Conservation (phyloP, 2,888 invertebrate genomes). For the Tuta absoluta region DNA sequence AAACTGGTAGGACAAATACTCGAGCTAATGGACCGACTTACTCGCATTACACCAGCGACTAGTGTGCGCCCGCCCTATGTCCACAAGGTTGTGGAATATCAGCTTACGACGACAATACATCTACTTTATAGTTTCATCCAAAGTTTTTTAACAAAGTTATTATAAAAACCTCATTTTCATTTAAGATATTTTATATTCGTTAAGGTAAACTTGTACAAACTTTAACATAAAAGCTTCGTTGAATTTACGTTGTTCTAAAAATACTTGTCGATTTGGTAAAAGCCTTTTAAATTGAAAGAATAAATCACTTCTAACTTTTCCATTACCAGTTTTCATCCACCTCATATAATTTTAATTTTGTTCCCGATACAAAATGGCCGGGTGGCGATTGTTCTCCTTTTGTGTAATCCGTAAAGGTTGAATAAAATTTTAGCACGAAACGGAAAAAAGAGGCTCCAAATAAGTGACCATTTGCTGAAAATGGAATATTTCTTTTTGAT, state of each 20-base stretch:
- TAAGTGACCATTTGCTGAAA: slow-evolving; percentile 68
- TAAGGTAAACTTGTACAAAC: too few species aligned
- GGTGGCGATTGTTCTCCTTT: slow-evolving; percentile 43
- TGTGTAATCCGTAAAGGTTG: slow-evolving; percentile 74
- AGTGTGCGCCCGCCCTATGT: neutral
- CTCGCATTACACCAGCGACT: neutral
- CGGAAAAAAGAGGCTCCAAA: slow-evolving; percentile 63
- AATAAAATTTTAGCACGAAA: slow-evolving; percentile 80
- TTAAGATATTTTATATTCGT: too few species aligned
- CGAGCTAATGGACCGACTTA: slow-evolving; percentile 7
- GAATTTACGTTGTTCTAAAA: too few species aligned
- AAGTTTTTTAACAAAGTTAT: too few species aligned
- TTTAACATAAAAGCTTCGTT: too few species aligned
- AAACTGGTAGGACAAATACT: slow-evolving; percentile 9
- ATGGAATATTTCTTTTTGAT: slow-evolving; percentile 81
- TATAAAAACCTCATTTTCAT: too few species aligned
- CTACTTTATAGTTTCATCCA: neutral
- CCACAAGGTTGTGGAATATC: neutral
- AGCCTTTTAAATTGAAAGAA: neutral
- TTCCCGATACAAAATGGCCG: slow-evolving; percentile 45
- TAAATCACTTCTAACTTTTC: slow-evolving; percentile 19
- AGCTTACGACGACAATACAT: neutral
- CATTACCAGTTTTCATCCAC: slow-evolving; percentile 11
- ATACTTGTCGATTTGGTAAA: too few species aligned
- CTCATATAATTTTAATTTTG: slow-evolving; percentile 25